phyloP scores from a whole-genome alignment of 2,113 vertebrate species.

The Neofelis nebulosa region DNA sequence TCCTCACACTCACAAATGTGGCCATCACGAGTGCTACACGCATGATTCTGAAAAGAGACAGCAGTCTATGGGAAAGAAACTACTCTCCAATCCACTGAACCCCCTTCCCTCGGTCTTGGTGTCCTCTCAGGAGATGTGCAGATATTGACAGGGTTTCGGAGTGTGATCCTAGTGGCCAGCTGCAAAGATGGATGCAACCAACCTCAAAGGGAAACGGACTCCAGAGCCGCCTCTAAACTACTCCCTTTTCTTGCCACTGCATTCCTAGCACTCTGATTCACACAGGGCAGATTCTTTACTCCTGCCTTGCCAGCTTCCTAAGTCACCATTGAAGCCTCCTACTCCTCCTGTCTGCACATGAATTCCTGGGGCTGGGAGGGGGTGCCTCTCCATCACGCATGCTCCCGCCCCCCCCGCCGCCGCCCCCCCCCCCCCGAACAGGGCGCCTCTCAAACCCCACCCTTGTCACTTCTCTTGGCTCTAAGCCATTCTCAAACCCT shows the following conservation, averaged over 20 bases:
- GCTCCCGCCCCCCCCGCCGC: fast-evolving
- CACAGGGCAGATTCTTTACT: neutral
- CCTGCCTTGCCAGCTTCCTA: neutral
- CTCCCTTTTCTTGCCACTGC: neutral
- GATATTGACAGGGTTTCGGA: neutral
- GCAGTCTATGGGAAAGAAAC: neutral
- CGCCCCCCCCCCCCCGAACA: neutral
- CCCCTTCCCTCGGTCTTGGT: neutral
- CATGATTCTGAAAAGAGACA: neutral
- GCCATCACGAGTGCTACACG: neutral
- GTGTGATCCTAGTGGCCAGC: neutral
- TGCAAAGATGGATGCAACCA: neutral
- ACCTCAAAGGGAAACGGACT: neutral
- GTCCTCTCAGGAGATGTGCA: neutral
- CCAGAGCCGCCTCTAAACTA: neutral
- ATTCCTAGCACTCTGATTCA: neutral
- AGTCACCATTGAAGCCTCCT: neutral
- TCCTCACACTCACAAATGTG: neutral
- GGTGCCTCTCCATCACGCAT: neutral
- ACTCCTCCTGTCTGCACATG: neutral
- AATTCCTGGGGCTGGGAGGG: neutral
- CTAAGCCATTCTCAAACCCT: neutral
- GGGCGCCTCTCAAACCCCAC: neutral
- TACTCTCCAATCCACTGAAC: neutral
- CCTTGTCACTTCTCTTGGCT: neutral